Base-by-base conservation (phyloP, 2,888 invertebrate genomes). In the Noctua janthina region DNA sequence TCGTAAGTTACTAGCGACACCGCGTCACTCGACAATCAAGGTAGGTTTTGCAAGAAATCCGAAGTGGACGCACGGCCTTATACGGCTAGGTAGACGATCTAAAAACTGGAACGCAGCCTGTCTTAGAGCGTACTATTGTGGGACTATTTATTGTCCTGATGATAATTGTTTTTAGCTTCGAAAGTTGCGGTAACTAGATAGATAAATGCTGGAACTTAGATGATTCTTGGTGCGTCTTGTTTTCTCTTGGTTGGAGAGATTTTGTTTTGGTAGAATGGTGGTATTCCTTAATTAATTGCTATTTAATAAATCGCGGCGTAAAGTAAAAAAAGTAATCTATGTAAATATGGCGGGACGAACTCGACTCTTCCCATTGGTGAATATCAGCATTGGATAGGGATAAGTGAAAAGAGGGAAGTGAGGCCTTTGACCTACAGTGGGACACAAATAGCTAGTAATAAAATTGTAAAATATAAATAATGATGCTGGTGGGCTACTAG, bases 41-140 rank as follows among this genome's bases (percentile, higher is more conserved):
- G 81, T 89, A 85, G 91, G 91, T 93, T 92, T 93, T 91, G 93
- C 92, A 92, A 93, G 93, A 92, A 91, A 90, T 80, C 89, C 87
- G 79, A 88, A 90, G 89, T 91, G 91, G 91, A 92, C 91, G 84
- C 85, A 76, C 72, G 39, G 78, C 94, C 94, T 89, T 94, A 92
- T 93, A 93, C 35, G 93, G 92, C 43, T 82, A 59, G 77, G 79
- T 88, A 89, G 91, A 89, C 86, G 89, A 89, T 92, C 93, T 93
- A 94, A 94, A 93, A 93, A 94, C 90, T 94, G 89, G 93, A 91
- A 91, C 90, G 90, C 83, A 88, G 84, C 83, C 79, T 84, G 84
- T 78, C 84, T 84, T 82, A 79, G 78, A 74, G 71, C 87, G 78
- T 72, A 88, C 88, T 89, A 89, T 89, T 89, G 89, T 89, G 77